Evolutionary conservation across 2,888 invertebrate species (phyloP), one percentile per base, ranked within the genome.

Genomic region (Caenorhabditis wallacei): DNA sequence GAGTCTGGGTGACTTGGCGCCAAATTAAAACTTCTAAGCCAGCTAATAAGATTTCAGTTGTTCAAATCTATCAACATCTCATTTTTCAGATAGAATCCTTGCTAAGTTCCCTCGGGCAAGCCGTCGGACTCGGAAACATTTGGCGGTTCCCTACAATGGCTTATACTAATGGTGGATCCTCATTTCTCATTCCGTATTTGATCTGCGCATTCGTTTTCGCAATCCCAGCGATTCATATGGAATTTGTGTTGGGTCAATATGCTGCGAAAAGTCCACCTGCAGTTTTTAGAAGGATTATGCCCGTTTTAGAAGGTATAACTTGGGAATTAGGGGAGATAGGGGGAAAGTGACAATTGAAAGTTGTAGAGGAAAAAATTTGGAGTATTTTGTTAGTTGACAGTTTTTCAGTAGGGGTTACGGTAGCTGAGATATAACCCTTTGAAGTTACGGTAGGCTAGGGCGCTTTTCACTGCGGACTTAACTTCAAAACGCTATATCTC

Each of bases 231-330:
- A 83, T 92, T 30, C 92, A 91, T 81, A 86, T 92, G 40, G 92
- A 92, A 82, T 89, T 91, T 56, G 90, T 89, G 30, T 85, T 91
- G 64, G 92, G 92, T 54, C 92, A 92, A 82, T 88, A 75, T 40
- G 56, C 61, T 5, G 64, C 61, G 1, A 68, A 43, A 10, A 53
- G 66, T 7, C 82, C 82, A 13, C 78, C 82, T 0, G 68, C 59
- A 13, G 53, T 78, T 2, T 78, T 82, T 37, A 22, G 72, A 30
- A 48, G 78, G 26, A 78, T 82, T 24, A 64, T 69, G 63, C 82
- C 82, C 24, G 48, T 68, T 26, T 54, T 78, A 30, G 75, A 76
- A 88, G 89, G 97, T 59, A 11, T 0, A n/a, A n/a, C n/a, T n/a
- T n/a, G n/a, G n/a, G n/a, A n/a, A n/a, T n/a, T n/a, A 8, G 30